These are phyloP conservation scores for Girardia tigrina DNA, from an alignment of 2,888 invertebrate genomes.

Conservation along the genomic window DNA sequence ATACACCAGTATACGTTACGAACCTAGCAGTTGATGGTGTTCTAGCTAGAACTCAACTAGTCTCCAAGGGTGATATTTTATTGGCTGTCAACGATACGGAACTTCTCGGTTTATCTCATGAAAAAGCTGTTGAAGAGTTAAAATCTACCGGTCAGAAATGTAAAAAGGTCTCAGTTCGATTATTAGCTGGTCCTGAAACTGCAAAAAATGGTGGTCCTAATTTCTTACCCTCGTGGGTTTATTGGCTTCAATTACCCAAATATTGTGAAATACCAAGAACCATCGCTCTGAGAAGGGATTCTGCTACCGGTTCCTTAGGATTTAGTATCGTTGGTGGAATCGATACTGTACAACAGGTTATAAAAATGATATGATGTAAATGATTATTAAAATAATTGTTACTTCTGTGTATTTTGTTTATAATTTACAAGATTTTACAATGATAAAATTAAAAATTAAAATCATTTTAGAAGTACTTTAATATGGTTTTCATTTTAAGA, in stretches of 20 bases:
- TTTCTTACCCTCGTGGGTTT: conserved; percentile 53
- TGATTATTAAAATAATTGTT: too few species aligned
- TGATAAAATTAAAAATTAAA: too few species aligned
- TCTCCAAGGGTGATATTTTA: conserved; percentile 51
- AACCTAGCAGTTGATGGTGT: conserved; percentile 51
- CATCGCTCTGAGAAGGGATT: conserved; percentile 47
- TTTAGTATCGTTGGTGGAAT: conserved; percentile 52
- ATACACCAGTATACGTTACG: conserved; percentile 52
- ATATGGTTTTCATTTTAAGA: too few species aligned
- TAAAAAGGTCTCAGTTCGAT: conserved; percentile 13
- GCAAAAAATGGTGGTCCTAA: conserved; percentile 45
- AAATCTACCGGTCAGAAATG: conserved; percentile 42
- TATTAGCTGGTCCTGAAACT: conserved; percentile 51
- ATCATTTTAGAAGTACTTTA: too few species aligned
- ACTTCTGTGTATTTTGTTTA: too few species aligned
- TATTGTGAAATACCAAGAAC: conserved; percentile 49
- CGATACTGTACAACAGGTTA: not conserved
- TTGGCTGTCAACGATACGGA: conserved; percentile 50
- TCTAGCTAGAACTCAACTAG: conserved; percentile 20
- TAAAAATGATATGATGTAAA: too few species aligned
- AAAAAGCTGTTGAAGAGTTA: conserved; percentile 51
- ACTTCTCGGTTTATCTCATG: conserved; percentile 50
- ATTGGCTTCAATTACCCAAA: conserved; percentile 52
- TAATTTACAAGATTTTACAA: too few species aligned
- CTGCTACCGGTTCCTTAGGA: conserved; percentile 49